Evolutionary conservation across 1,140 invertebrate species (phyloP).

Genomic region (Mycetomoellerius zeteki): DNA sequence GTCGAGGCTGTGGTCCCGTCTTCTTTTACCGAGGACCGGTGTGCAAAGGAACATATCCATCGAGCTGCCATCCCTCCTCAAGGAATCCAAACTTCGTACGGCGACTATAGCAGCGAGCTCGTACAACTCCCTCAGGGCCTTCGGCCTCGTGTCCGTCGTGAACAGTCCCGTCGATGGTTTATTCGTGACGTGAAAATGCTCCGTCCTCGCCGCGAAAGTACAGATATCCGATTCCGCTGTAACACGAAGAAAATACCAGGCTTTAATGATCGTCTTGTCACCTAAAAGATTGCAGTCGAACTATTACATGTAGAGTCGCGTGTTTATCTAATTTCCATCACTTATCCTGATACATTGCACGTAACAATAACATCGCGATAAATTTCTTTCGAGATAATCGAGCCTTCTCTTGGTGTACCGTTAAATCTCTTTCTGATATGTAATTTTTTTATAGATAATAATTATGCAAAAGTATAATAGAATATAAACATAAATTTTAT

Average conservation of each 20-base stretch:
- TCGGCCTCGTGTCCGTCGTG: constrained; percentile 89
- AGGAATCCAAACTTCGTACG: constrained; percentile 86
- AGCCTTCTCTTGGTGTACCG: neutral
- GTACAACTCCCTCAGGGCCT: constrained; percentile 91
- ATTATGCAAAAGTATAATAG: neutral
- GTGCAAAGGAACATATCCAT: constrained; percentile 91
- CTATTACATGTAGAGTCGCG: neutral
- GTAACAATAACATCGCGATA: neutral
- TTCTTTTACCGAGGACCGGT: constrained; percentile 91
- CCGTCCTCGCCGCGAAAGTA: constrained; percentile 91
- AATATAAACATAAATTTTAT: no score
- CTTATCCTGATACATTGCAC: neutral
- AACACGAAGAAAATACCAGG: constrained; percentile 83
- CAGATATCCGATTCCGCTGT: constrained; percentile 95
- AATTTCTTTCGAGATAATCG: constrained; percentile 4
- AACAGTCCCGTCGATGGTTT: constrained; percentile 90
- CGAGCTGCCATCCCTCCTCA: constrained; percentile 87
- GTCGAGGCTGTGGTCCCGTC: constrained; percentile 92
- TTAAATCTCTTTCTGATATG: neutral
- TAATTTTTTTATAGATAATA: neutral
- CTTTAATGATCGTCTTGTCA: constrained; percentile 47
- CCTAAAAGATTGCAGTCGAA: constrained; percentile 8
- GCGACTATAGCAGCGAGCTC: constrained; percentile 89
- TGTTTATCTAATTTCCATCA: constrained; percentile 33
- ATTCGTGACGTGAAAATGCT: constrained; percentile 91